These are phyloP conservation scores for Sphinx pinastri DNA, from an alignment of 2,888 invertebrate genomes.

Conservation along the genomic window DNA sequence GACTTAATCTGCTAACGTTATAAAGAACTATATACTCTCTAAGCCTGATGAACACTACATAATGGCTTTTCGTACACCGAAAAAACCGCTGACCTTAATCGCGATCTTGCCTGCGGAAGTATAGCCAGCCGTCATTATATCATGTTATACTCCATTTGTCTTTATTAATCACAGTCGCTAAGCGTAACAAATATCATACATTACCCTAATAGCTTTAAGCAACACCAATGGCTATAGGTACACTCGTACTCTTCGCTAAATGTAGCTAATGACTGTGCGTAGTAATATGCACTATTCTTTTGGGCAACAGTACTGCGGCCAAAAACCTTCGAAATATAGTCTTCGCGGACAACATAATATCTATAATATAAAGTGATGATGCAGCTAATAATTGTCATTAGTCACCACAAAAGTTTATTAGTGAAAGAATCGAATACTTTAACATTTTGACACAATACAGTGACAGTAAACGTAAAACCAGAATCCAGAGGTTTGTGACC, in stretches of 20 bases:
- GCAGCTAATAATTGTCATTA: no score
- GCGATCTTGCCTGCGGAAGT: background rate
- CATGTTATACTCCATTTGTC: background rate
- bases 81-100: background rate
- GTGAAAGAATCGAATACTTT: no score
- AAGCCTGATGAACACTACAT: no score
- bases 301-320: background rate
- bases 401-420: no score
- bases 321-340: background rate
- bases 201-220: background rate
- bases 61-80: no score
- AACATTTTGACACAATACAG: background rate
- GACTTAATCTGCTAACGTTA: background rate
- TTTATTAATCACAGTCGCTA: constrained; percentile 1
- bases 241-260: background rate
- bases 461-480: background rate
- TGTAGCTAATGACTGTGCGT: background rate
- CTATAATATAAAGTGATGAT: no score
- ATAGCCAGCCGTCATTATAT: background rate
- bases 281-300: background rate
- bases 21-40: no score
- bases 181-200: background rate
- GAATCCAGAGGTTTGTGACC: background rate
- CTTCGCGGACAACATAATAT: no score
- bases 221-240: background rate